A percentile compares a stretch with the other conserved stretches of the same genome.
phyloP scores from a whole-genome alignment of 2,888 invertebrate species.

The Nudaria mundana region DNA sequence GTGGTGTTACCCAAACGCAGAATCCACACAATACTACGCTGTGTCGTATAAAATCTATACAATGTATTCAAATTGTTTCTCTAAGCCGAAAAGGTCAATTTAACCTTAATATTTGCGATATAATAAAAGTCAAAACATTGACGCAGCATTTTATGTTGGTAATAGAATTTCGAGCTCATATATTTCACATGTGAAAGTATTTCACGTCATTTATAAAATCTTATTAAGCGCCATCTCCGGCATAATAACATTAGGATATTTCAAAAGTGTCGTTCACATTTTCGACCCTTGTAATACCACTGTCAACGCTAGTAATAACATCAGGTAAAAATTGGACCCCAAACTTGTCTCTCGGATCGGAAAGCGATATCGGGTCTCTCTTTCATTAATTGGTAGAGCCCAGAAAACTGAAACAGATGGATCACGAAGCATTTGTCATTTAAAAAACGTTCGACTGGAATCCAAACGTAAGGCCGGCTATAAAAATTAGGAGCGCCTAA shows the following conservation, averaged over 20 bases:
- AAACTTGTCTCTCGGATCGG: constrained; percentile 56
- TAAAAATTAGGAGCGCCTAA: constrained; percentile 62
- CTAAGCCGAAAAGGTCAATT: constrained; percentile 9
- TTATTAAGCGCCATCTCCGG: constrained; percentile 41
- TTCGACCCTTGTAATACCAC: constrained; percentile 63
- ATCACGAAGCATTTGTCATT: constrained; percentile 59
- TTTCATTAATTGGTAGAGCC: constrained; percentile 61
- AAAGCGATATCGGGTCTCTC: constrained; percentile 60
- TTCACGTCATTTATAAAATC: constrained; percentile 37
- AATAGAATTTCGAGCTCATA: constrained; percentile 23
- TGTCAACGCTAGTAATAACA: constrained; percentile 69
- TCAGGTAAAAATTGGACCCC: constrained; percentile 75
- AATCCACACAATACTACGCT: constrained; percentile 39
- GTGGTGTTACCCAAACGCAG: constrained; percentile 61
- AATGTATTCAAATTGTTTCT: constrained; percentile 16
- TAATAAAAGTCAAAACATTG: constrained; percentile 18
- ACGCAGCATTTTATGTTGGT: constrained; percentile 24
- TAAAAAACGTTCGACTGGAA: constrained; percentile 53
- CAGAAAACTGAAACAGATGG: constrained; percentile 53
- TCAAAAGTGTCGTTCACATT: constrained; percentile 54
- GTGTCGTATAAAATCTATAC: constrained; percentile 17
- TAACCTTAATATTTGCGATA: constrained; percentile 13
- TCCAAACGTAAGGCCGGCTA: constrained; percentile 43
- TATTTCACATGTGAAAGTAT: constrained; percentile 27
- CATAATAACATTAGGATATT: constrained; percentile 51